These are phyloP conservation scores for Volucella zonaria DNA, from an alignment of 2,888 invertebrate genomes.

Conservation along the genomic window DNA sequence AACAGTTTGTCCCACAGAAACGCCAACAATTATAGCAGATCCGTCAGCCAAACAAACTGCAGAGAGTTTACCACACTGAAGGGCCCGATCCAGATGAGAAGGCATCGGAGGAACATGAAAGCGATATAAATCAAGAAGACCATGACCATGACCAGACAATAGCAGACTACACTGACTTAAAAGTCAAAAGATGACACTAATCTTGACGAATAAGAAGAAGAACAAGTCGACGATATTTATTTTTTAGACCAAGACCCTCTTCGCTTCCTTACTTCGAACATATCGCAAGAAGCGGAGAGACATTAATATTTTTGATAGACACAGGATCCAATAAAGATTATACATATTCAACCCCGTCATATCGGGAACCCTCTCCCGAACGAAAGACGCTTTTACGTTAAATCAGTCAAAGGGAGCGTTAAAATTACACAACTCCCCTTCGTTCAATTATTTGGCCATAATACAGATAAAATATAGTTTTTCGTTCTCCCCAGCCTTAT, in stretches of 20 bases:
- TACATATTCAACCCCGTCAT: neutral
- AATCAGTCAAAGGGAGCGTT: no score
- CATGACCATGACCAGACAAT: slow-evolving; percentile 18
- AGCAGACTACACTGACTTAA: slow-evolving; percentile 11
- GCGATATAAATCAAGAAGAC: slow-evolving; percentile 7
- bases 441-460: no score
- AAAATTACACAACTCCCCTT: no score
- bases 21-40: no score
- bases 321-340: no score
- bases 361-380: neutral
- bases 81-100: slow-evolving; percentile 2
- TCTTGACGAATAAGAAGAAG: slow-evolving; percentile 1
- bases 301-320: neutral
- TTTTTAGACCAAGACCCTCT: neutral
- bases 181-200: slow-evolving; percentile 5
- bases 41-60: no score
- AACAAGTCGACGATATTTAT: neutral
- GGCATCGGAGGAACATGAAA: slow-evolving; percentile 7
- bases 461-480: neutral
- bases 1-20: no score
- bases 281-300: neutral
- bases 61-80: slow-evolving; percentile 2
- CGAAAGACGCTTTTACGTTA: no score
- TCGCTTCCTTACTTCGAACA: slow-evolving; percentile 1
- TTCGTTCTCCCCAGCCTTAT: no score